Percentiles rank a stretch among this genome's conserved stretches.
phyloP scores from a whole-genome alignment of 1,140 invertebrate genomes.

The Brachionus angularis region DNA sequence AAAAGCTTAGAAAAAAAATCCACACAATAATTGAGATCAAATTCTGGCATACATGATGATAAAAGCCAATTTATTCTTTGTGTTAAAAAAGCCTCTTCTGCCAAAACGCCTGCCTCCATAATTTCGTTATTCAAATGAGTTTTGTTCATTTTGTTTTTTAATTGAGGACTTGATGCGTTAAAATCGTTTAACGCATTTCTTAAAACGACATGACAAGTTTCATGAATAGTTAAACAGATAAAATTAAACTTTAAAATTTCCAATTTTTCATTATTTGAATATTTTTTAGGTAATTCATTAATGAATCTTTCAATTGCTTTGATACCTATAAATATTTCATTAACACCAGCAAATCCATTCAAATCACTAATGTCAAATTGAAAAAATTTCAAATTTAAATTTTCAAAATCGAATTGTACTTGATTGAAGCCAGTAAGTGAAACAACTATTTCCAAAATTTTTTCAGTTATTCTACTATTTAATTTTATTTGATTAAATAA shows the following conservation, averaged over 20 bases:
- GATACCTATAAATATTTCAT: background rate
- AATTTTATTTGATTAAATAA: background rate
- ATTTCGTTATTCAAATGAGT: background rate
- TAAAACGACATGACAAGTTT: conserved; percentile 13
- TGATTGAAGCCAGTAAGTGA: background rate
- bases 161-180: background rate
- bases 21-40: background rate
- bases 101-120: background rate
- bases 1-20: background rate
- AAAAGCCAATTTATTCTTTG: background rate
- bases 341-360: background rate
- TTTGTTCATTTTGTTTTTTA: background rate
- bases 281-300: background rate
- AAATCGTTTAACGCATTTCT: background rate
- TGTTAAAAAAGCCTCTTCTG: background rate
- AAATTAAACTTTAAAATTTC: background rate
- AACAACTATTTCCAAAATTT: background rate
- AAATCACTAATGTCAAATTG: background rate
- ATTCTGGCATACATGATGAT: background rate
- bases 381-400: background rate
- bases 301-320: background rate
- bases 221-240: background rate
- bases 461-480: background rate
- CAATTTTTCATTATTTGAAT: background rate
- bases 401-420: background rate